Evolutionary conservation across 2,113 vertebrate genomes (phyloP).

Genomic region (Xenopus borealis): DNA sequence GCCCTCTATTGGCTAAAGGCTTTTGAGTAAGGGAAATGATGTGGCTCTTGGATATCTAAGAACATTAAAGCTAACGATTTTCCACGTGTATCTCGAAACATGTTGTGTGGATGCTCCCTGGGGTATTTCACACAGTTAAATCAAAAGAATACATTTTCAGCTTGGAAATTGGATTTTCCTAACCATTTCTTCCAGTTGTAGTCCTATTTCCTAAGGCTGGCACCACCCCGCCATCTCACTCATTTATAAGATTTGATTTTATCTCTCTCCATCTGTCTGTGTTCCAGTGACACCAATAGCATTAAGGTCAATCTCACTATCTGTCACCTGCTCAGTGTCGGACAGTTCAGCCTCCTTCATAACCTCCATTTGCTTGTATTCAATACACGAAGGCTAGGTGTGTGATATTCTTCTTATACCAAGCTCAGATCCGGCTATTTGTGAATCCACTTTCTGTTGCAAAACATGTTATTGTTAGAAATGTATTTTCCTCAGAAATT

Average conservation of each 20-base stretch:
- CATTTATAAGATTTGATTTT: slow-evolving; percentile 15
- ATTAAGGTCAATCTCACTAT: slow-evolving; percentile 4
- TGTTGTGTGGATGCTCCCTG: background rate
- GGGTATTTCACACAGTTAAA: background rate
- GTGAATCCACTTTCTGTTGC: too few species aligned
- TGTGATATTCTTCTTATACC: too few species aligned
- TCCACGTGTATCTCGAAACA: background rate
- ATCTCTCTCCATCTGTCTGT: slow-evolving; percentile 10
- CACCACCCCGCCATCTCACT: slow-evolving; percentile 28
- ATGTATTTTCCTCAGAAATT: too few species aligned
- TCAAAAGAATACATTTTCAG: slow-evolving; percentile 1
- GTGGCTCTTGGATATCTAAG: too few species aligned
- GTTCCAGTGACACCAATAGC: slow-evolving; percentile 11
- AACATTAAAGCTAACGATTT: background rate
- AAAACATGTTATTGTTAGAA: too few species aligned
- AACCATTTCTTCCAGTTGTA: slow-evolving; percentile 19
- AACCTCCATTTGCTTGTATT: background rate
- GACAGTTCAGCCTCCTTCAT: background rate
- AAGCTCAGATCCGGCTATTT: too few species aligned
- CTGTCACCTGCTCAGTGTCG: background rate
- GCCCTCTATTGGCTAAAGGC: too few species aligned
- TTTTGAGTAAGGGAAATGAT: too few species aligned
- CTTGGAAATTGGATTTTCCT: slow-evolving; percentile 32
- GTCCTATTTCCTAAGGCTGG: slow-evolving; percentile 13
- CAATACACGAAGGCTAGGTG: background rate